Conservation (phyloP, 2,888 invertebrate genomes). For the Iphiclides podalirius region DNA sequence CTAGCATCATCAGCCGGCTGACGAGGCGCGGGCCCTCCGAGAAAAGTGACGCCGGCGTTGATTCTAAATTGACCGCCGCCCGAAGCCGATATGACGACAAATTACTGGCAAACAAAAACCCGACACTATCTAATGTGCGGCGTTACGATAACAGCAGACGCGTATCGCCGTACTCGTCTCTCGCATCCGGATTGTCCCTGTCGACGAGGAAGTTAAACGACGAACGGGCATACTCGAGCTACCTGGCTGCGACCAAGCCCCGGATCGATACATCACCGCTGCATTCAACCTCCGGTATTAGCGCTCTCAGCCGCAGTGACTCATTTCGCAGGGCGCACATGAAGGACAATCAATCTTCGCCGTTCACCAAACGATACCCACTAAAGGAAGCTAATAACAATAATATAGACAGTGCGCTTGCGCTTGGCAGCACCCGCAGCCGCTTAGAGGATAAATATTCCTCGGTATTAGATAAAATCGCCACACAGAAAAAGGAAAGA, state of each 20-base stretch:
- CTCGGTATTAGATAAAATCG: constrained; percentile 85
- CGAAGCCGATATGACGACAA: constrained; percentile 69
- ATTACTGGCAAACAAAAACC: constrained; percentile 55
- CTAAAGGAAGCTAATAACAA: constrained; percentile 73
- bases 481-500: constrained; percentile 78
- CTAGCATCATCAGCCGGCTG: constrained; percentile 90
- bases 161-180: constrained; percentile 62
- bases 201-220: constrained; percentile 58
- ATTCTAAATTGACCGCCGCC: constrained; percentile 52
- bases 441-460: constrained; percentile 90
- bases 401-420: constrained; percentile 59
- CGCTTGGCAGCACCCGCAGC: constrained; percentile 81
- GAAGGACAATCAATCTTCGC: constrained; percentile 70
- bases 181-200: constrained; percentile 47
- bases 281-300: constrained; percentile 57
- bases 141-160: constrained; percentile 69
- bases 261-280: constrained; percentile 67
- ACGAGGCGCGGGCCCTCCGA: constrained; percentile 89
- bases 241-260: constrained; percentile 58
- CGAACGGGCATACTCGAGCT: constrained; percentile 64
- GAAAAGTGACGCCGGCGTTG: constrained; percentile 73
- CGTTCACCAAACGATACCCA: constrained; percentile 65
- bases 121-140: constrained; percentile 58
- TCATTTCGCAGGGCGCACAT: constrained; percentile 70
- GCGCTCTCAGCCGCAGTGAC: constrained; percentile 66